These are phyloP conservation scores for Forficula auricularia DNA, from an alignment of 1,140 invertebrate species.

Conservation along the genomic window DNA sequence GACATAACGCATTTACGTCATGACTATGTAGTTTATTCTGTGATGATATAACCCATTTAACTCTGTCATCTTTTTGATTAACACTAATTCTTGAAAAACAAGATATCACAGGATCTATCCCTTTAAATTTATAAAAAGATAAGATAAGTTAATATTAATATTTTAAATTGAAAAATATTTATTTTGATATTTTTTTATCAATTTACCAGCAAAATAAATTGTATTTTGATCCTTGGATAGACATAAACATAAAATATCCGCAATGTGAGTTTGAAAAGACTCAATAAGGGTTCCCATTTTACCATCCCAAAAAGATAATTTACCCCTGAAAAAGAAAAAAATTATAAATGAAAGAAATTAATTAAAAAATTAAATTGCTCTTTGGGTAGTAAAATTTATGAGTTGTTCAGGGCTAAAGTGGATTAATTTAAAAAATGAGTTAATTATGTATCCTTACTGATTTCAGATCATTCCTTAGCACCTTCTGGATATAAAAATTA, in stretches of 20 bases:
- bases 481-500: too few species aligned
- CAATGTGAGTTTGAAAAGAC: constrained; percentile 53
- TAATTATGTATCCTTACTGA: too few species aligned
- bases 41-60: constrained; percentile 63
- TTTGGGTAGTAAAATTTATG: not conserved
- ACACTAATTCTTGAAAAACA: constrained; percentile 44
- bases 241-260: constrained; percentile 55
- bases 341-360: not conserved
- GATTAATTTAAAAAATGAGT: too few species aligned
- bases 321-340: constrained; percentile 34
- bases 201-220: constrained; percentile 48
- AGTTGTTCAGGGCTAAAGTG: too few species aligned
- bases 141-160: constrained; percentile 1
- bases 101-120: constrained; percentile 62
- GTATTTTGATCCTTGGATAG: constrained; percentile 50
- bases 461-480: too few species aligned
- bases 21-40: constrained; percentile 64
- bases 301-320: constrained; percentile 75
- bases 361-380: constrained; percentile 4
- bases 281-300: constrained; percentile 56
- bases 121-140: too few species aligned
- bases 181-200: constrained; percentile 4
- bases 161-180: constrained; percentile 1
- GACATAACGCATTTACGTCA: constrained; percentile 55
- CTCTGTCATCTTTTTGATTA: constrained; percentile 19